These are phyloP conservation scores for Proisotoma minuta DNA, from an alignment of 2,888 invertebrate genomes.

Conservation along the genomic window DNA sequence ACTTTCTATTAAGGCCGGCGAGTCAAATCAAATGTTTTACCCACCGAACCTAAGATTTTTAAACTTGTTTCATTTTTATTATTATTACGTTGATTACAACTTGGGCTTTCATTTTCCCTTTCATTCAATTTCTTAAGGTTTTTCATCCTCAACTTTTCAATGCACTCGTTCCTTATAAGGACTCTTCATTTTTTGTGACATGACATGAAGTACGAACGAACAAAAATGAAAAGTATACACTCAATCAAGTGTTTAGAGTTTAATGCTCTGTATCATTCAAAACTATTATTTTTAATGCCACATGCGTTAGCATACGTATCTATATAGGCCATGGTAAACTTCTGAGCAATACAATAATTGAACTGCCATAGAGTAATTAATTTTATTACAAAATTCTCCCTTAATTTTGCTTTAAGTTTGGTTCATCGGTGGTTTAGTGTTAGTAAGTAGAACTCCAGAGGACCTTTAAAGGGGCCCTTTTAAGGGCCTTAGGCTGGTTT, in stretches of 20 bases:
- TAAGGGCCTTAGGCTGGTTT: neutral
- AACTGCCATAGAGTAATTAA: no score
- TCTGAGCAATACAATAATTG: neutral
- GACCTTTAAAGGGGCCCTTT: slow-evolving; percentile 5
- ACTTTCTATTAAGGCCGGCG: no score
- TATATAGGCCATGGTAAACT: slow-evolving; percentile 10
- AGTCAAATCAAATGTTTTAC: no score
- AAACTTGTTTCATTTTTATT: no score
- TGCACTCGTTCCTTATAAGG: slow-evolving; percentile 30
- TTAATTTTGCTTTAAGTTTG: no score
- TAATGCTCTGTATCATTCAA: neutral
- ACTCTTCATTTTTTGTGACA: slow-evolving; percentile 29
- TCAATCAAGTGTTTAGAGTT: neutral
- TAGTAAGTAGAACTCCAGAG: no score
- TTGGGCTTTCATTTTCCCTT: no score
- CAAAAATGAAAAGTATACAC: neutral
- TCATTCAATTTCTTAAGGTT: neutral
- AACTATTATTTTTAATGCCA: neutral
- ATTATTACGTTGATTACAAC: no score
- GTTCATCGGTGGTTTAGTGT: no score
- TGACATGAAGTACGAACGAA: slow-evolving; percentile 6
- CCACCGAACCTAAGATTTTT: no score
- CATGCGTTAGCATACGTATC: neutral
- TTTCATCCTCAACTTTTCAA: no score
- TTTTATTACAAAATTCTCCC: no score